Evolutionary conservation across 2,888 invertebrate species (phyloP), one percentile per base, ranked within the genome.

Genomic region (Magallana nippona): DNA sequence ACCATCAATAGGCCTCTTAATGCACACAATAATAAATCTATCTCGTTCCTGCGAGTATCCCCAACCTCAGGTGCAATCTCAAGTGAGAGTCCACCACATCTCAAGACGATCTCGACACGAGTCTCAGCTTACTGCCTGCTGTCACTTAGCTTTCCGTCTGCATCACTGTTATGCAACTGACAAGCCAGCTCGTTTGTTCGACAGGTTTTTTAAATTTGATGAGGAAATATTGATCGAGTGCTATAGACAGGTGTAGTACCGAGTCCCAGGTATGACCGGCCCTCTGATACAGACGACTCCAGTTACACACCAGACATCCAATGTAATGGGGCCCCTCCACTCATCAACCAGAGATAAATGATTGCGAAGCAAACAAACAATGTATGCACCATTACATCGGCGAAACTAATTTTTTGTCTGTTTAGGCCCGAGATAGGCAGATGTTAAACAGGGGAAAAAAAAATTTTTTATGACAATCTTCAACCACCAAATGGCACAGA

Each of bases 341-440:
- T 82, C 82, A 82, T 82, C 82, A 55, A 44, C 56, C 44, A 56
- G 63, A 56, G 63, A 82, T 82, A 82, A 82, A 82, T 71, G 82
- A 82, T 77, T 71, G 44, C 17, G 27, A 27, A 44, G 44, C 82
- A 71, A 78, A 83, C 83, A 83, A 83, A 83, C 83, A 83, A 83
- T 81, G 77, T 55, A 78, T 81, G 83, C 83, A 83, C 57, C 81
- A 81, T 83, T 78, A 81, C 82, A 82, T 77, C 55, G 27, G 27
- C n/a, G 8, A 1, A 82, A 55, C 63, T 71, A 71, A 71, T 71
- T 63, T 60, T 63, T 55, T 82, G 71, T 71, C 71, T 82, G 10
- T 44, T 44, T 55, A 15, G 60, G 71, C 32, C 71, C 5, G 3
- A 3, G 71, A 22, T 32, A 10, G 82, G 77, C 82, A 82, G 82